These are phyloP conservation scores for Galago senegalensis DNA, from an alignment of 2,797 vertebrate species.

Conservation along the genomic window DNA sequence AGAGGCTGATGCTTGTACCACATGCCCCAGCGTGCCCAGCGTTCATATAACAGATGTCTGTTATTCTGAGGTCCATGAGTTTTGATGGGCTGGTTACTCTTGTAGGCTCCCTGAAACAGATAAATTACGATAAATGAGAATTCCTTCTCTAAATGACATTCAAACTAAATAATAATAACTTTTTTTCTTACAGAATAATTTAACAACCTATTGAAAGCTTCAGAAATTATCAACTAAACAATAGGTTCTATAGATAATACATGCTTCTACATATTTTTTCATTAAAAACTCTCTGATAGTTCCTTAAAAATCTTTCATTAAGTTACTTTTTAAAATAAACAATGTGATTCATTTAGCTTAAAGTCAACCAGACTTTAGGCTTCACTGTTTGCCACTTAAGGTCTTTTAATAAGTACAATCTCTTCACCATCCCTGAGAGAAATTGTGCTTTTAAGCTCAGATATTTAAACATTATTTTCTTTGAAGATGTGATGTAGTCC, in stretches of 20 bases:
- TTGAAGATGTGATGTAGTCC: neutral
- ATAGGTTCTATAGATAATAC: neutral
- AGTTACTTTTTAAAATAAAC: neutral
- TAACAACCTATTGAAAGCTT: neutral
- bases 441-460: neutral
- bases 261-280: neutral
- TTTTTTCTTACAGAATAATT: neutral
- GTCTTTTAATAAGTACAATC: neutral
- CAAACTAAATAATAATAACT: neutral
- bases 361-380: neutral
- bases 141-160: neutral
- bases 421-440: neutral
- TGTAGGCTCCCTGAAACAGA: conserved; percentile 94
- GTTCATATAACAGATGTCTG: conserved; percentile 97
- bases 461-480: neutral
- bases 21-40: conserved; percentile 99
- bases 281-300: neutral
- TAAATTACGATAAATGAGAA: neutral
- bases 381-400: neutral
- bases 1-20: conserved; percentile 99
- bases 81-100: conserved; percentile 97
- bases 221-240: neutral
- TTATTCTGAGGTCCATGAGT: conserved; percentile 98
- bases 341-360: neutral
- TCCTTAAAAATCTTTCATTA: neutral